Evolutionary conservation across 2,888 invertebrate species (phyloP).

Genomic region (Alloscopus bannaensis): DNA sequence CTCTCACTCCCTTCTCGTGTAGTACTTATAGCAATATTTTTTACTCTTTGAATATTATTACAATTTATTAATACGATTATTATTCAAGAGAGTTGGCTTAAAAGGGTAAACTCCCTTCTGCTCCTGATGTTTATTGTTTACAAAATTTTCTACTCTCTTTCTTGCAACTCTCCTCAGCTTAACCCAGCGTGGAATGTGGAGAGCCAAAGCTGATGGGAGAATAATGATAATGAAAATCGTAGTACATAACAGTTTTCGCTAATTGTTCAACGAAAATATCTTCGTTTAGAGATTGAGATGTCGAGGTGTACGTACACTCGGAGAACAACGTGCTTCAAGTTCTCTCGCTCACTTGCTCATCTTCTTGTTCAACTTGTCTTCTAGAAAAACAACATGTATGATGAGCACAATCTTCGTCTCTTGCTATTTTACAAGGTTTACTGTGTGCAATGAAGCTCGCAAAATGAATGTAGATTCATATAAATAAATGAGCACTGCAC

Average conservation of each 20-base stretch:
- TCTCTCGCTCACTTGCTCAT: slow-evolving; percentile 1
- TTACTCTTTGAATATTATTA: slow-evolving; percentile 19
- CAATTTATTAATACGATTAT: slow-evolving; percentile 14
- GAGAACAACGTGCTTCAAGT: slow-evolving; percentile 39
- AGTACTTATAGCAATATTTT: too few species aligned
- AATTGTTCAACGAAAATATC: slow-evolving; percentile 51
- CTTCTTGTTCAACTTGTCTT: too few species aligned
- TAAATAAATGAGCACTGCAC: slow-evolving; percentile 47
- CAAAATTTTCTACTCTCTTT: slow-evolving; percentile 7
- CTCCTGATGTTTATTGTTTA: neutral
- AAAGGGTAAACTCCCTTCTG: neutral
- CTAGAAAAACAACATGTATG: too few species aligned
- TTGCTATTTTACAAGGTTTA: too few species aligned
- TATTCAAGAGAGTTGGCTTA: neutral
- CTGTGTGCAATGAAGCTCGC: slow-evolving; percentile 54
- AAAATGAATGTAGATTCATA: too few species aligned
- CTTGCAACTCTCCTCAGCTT: neutral
- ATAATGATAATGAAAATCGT: slow-evolving; percentile 40
- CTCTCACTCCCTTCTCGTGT: neutral
- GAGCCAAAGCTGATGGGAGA: neutral
- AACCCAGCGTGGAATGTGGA: neutral
- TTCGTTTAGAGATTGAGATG: too few species aligned
- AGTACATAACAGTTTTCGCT: slow-evolving; percentile 47
- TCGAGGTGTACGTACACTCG: too few species aligned
- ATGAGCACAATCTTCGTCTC: too few species aligned